phyloP scores from a whole-genome alignment of 2,797 vertebrate genomes.

The Apodemus agrarius region DNA sequence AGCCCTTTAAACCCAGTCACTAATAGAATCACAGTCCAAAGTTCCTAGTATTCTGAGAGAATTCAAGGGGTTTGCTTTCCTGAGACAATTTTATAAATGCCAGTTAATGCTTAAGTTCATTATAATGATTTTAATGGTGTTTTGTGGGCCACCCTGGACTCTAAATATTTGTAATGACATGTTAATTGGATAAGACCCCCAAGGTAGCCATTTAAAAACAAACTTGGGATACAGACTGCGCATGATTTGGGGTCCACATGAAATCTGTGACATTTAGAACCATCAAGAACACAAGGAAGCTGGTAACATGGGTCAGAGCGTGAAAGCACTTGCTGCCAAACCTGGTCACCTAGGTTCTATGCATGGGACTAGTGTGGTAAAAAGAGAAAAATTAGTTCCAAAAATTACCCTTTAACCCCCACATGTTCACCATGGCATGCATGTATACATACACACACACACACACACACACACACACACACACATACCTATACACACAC shows the following conservation, averaged over 20 bases:
- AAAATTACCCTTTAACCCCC: background rate
- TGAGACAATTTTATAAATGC: constrained; percentile 20
- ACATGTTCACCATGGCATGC: background rate
- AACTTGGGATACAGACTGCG: background rate
- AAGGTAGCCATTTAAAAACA: constrained; percentile 26
- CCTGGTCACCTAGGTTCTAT: background rate
- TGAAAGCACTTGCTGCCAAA: background rate
- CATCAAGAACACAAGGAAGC: background rate
- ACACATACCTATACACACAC: background rate
- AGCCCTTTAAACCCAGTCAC: background rate
- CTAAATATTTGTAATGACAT: background rate
- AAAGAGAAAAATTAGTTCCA: background rate
- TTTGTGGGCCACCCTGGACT: background rate
- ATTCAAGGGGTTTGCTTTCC: background rate
- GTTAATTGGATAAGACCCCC: constrained; percentile 24
- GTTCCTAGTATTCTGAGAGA: background rate
- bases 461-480: background rate
- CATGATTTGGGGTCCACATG: background rate
- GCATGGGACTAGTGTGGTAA: background rate
- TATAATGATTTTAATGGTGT: background rate
- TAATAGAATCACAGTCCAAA: background rate
- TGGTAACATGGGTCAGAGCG: background rate
- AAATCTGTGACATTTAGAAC: constrained; percentile 16
- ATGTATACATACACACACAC: no score
- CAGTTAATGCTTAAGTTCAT: background rate